Percentiles rank a stretch among this genome's conserved stretches.
phyloP scores from a whole-genome alignment of 2,113 vertebrate genomes.

The Hyaena hyaena region DNA sequence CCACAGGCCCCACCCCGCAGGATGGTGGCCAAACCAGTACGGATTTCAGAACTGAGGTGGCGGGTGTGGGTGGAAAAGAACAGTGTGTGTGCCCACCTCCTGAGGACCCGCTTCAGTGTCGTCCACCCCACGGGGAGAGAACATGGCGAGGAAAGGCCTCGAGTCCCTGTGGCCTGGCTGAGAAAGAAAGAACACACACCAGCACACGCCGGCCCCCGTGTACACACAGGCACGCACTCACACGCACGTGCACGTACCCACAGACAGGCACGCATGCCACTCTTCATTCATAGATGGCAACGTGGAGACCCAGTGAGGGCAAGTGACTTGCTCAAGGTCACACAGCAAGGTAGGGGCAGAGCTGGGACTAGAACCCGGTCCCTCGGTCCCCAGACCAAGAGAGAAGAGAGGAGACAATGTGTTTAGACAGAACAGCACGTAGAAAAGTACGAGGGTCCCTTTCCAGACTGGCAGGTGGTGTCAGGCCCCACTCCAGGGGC shows the following conservation, averaged over 20 bases:
- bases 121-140: fast-evolving
- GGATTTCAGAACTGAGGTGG: not conserved
- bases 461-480: not conserved
- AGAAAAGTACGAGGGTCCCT: not conserved
- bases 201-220: too few species aligned
- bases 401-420: not conserved
- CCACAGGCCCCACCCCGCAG: not conserved
- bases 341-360: not conserved
- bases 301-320: not conserved
- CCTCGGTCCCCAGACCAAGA: not conserved
- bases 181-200: not conserved
- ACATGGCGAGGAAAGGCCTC: not conserved
- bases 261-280: fast-evolving
- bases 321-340: not conserved
- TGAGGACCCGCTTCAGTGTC: fast-evolving
- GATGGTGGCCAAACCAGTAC: not conserved
- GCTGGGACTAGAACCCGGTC: not conserved
- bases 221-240: not conserved
- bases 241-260: not conserved
- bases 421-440: not conserved
- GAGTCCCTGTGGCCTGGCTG: not conserved
- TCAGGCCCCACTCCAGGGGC: too few species aligned
- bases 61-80: not conserved
- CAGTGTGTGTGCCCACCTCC: not conserved
- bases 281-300: not conserved